Percentiles rank a stretch among this genome's conserved stretches.
These are phyloP conservation scores for Ichneumoninae sp. DNA, from an alignment of 2,888 invertebrate genomes.

Conservation along the genomic window DNA sequence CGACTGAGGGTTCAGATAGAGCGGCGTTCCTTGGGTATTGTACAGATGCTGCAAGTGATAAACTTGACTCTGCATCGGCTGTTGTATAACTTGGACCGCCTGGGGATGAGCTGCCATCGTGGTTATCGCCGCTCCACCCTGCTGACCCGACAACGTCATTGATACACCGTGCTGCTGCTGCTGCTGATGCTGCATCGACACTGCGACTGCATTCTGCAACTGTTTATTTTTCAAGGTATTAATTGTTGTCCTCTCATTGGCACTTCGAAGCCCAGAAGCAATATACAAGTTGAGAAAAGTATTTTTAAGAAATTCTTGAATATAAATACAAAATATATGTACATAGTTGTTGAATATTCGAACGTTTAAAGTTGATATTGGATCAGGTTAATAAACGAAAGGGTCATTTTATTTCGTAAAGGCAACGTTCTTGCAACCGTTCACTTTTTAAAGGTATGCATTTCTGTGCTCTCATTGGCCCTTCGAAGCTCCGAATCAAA, in stretches of 20 bases:
- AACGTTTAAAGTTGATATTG: too few relatives aligned
- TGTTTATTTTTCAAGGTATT: conserved; percentile 58
- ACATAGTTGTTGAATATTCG: too few relatives aligned
- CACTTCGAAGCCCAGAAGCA: neutral
- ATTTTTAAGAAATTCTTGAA: too few relatives aligned
- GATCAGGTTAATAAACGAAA: too few relatives aligned
- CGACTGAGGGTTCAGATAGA: conserved; percentile 92
- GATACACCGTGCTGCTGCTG: conserved; percentile 84
- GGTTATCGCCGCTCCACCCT: conserved; percentile 88
- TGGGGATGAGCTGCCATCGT: conserved; percentile 92
- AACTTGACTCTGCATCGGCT: conserved; percentile 90
- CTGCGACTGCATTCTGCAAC: conserved; percentile 83
- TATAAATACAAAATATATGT: too few relatives aligned
- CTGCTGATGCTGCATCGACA: conserved; percentile 86
- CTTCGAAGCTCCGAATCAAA: too few relatives aligned
- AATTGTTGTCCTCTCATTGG: neutral
- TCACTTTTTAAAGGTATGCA: too few relatives aligned
- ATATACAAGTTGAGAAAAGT: too few relatives aligned
- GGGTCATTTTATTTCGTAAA: too few relatives aligned
- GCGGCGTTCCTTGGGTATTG: conserved; percentile 90
- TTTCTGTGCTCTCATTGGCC: too few relatives aligned
- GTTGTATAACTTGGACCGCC: conserved; percentile 93
- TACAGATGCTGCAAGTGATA: conserved; percentile 92
- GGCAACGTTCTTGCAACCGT: too few relatives aligned
- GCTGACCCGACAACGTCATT: conserved; percentile 82